These are phyloP conservation scores for Lytechinus pictus DNA, from an alignment of 35 echinoderm and acorn worm genomes.

Conservation along the genomic window DNA sequence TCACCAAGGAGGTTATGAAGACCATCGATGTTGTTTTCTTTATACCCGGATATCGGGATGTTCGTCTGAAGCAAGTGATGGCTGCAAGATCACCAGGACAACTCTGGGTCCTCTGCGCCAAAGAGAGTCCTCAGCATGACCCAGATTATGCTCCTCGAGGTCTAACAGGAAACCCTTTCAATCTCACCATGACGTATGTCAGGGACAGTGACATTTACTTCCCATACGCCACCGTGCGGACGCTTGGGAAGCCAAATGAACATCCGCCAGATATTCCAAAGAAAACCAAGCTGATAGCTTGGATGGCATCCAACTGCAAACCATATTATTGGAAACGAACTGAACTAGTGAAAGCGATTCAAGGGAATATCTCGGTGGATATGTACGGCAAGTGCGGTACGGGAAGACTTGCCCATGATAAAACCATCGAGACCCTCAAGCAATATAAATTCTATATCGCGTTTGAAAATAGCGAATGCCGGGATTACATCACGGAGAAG, in stretches of 20 bases:
- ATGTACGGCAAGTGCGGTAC: conserved; percentile 65
- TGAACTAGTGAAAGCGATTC: conserved; percentile 43
- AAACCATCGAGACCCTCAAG: neutral
- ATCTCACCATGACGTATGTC: neutral
- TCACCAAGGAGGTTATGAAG: too few relatives aligned
- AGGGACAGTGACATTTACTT: neutral
- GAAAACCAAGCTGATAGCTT: conserved; percentile 63
- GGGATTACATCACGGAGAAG: conserved; percentile 81
- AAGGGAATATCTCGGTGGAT: conserved; percentile 50
- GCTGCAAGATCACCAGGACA: neutral
- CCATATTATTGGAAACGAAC: conserved; percentile 49
- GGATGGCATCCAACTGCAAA: conserved; percentile 69
- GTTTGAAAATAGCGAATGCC: conserved; percentile 66
- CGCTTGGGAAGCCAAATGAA: neutral
- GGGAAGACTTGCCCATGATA: neutral
- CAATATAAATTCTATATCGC: neutral
- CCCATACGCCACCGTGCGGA: neutral
- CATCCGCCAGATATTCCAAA: conserved; percentile 28
- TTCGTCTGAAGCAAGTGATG: too few relatives aligned
- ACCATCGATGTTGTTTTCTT: too few relatives aligned
- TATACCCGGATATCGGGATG: too few relatives aligned
- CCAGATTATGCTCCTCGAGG: neutral
- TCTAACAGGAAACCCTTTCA: neutral
- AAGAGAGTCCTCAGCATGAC: conserved; percentile 8
- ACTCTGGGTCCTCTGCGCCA: neutral